Evolutionary conservation across 2,888 invertebrate genomes (phyloP).

Genomic region (Tachystola acroxantha): DNA sequence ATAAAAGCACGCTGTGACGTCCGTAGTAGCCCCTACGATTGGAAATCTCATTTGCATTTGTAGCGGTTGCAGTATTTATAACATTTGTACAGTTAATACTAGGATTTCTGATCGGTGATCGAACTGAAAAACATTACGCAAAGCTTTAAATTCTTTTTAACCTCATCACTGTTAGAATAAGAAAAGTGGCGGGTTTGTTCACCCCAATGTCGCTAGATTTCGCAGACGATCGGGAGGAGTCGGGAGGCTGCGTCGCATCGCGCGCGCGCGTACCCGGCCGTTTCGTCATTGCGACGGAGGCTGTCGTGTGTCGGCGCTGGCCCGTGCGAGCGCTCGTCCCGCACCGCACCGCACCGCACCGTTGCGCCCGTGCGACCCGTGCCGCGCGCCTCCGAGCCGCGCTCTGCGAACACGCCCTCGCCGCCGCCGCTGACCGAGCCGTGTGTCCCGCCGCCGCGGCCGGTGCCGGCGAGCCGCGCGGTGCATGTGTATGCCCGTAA

Average conservation of each 20-base stretch:
- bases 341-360: constrained; percentile 31
- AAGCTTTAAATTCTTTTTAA: constrained; percentile 74
- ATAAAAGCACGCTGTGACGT: too few relatives aligned
- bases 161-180: constrained; percentile 72
- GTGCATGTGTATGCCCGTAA: constrained; percentile 77
- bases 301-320: constrained; percentile 74
- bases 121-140: constrained; percentile 64
- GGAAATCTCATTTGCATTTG: not conserved
- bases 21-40: constrained; percentile 4
- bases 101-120: constrained; percentile 41
- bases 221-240: constrained; percentile 55
- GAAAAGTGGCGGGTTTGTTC: constrained; percentile 73
- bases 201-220: constrained; percentile 51
- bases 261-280: constrained; percentile 77
- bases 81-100: too few relatives aligned
- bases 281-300: constrained; percentile 77
- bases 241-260: constrained; percentile 69
- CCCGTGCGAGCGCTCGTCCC: constrained; percentile 65
- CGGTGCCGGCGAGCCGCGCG: constrained; percentile 51
- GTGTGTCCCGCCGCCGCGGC: constrained; percentile 10
- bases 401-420: constrained; percentile 15
- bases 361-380: constrained; percentile 26
- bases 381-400: constrained; percentile 20
- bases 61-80: too few relatives aligned
- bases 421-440: constrained; percentile 25